Percentiles rank a stretch among this genome's conserved stretches.
These are phyloP conservation scores for Champsocephalus gunnari DNA, from an alignment of 2,797 vertebrate species.

Conservation along the genomic window DNA sequence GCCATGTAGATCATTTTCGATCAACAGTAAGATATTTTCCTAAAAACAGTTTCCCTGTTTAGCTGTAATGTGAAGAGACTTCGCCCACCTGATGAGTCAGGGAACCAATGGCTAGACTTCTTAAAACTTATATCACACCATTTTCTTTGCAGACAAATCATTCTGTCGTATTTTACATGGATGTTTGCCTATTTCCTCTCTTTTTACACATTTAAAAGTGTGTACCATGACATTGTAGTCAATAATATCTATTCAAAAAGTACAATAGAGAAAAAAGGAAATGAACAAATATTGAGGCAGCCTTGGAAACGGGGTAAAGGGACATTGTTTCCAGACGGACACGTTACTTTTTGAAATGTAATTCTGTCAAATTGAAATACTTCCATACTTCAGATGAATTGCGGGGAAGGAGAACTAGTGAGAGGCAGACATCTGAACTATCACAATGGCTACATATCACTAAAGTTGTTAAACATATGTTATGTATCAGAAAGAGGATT, in stretches of 20 bases:
- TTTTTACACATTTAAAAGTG: not conserved
- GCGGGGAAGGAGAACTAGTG: not conserved
- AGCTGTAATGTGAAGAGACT: not conserved
- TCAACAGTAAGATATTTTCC: not conserved
- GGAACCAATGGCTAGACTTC: not conserved
- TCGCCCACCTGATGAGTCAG: not conserved
- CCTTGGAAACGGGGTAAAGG: not conserved
- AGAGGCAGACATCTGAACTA: not conserved
- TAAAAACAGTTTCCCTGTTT: conserved; percentile 11
- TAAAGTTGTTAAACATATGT: not conserved
- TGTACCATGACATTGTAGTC: not conserved
- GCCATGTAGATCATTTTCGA: not conserved
- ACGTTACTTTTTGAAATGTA: too few species aligned
- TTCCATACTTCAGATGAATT: not conserved
- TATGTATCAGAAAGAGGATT: not conserved
- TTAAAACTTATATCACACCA: not conserved
- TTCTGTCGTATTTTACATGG: not conserved
- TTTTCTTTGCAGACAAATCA: not conserved
- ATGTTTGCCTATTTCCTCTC: not conserved
- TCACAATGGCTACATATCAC: not conserved
- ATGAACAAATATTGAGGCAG: not conserved
- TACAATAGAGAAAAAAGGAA: not conserved
- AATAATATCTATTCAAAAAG: not conserved
- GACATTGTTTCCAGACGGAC: not conserved
- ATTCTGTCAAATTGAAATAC: not conserved